Conservation (phyloP, 2,797 vertebrate species). For the Hydrolagus colliei region DNA sequence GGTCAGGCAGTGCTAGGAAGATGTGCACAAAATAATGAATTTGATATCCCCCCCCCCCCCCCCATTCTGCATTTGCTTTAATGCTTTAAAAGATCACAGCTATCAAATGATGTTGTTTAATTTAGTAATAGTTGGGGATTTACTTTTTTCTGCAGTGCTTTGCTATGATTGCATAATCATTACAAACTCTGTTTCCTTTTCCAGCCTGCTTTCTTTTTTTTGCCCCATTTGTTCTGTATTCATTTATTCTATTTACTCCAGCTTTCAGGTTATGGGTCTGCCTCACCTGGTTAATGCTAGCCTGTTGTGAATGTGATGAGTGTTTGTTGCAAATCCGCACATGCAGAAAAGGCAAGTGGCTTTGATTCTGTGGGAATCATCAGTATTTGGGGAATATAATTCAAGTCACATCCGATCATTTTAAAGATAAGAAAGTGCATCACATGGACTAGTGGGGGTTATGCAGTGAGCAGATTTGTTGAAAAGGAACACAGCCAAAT, state of each 20-base stretch:
- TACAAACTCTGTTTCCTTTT: background rate
- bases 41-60: background rate
- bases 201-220: background rate
- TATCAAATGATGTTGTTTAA: conserved; percentile 9
- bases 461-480: background rate
- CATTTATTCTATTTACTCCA: background rate
- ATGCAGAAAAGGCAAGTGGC: background rate
- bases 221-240: background rate
- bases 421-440: background rate
- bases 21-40: background rate
- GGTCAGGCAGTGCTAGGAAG: conserved; percentile 14
- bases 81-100: conserved; percentile 5
- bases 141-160: background rate
- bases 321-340: background rate
- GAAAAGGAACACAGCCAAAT: background rate
- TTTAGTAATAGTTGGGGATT: conserved; percentile 11
- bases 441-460: background rate
- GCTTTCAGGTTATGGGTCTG: background rate
- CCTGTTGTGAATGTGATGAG: background rate
- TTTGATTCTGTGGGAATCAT: background rate
- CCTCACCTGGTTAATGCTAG: background rate
- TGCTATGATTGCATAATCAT: conserved; percentile 8
- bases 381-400: background rate
- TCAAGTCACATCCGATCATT: background rate
- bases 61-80: background rate